Conservation (phyloP, 2,113 vertebrate genomes). For the Orycteropus afer region DNA sequence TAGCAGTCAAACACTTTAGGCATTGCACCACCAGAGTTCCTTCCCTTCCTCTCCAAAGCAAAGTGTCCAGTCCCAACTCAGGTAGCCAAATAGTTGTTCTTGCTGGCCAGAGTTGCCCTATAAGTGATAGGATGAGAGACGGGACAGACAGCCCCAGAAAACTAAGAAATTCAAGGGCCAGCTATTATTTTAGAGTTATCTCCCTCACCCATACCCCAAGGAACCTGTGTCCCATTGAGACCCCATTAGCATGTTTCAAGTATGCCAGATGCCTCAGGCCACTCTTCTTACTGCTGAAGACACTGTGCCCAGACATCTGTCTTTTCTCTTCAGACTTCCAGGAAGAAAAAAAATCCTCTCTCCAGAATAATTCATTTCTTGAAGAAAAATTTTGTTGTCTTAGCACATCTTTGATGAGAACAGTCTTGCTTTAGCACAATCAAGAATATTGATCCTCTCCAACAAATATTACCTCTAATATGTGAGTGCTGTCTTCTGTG, state of each 20-base stretch:
- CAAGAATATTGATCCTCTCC: neutral
- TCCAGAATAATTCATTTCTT: neutral
- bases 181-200: neutral
- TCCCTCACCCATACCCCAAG: too few relatives aligned
- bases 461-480: constrained; percentile 29
- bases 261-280: neutral
- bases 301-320: neutral
- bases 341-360: neutral
- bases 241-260: neutral
- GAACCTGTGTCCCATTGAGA: neutral
- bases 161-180: neutral
- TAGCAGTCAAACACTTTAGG: too few relatives aligned
- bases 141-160: neutral
- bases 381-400: too few relatives aligned
- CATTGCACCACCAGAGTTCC: too few relatives aligned
- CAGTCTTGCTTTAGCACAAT: too few relatives aligned
- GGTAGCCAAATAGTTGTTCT: neutral
- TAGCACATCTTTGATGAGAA: neutral
- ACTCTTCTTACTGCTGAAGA: neutral
- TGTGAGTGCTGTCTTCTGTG: neutral
- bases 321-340: neutral
- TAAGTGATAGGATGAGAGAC: neutral
- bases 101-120: neutral
- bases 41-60: neutral
- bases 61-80: neutral